phyloP scores from a whole-genome alignment of 2,113 vertebrate species.

The human (Homo sapiens) region GRCh38 chrX:50132001-50132500 shows the following conservation, averaged over 20 bases:
- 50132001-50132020: not conserved
- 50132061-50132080: not conserved
- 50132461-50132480: not conserved
- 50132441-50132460: not conserved
- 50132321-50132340: not conserved
- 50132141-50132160: not conserved
- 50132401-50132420: not conserved
- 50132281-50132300: not conserved
- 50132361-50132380: not conserved
- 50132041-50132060: not conserved
- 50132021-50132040: not conserved
- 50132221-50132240: not conserved
- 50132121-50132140: not conserved
- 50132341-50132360: not conserved
- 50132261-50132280: not conserved
- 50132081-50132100: not conserved
- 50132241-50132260: not conserved
- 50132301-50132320: not conserved
- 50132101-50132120: not conserved
- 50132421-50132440: not conserved
- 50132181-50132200: not conserved
- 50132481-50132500: not conserved
- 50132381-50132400: not conserved
- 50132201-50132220: not conserved
- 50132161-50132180: not conserved